A percentile compares a stretch with the other conserved stretches of the same genome.
phyloP scores from a whole-genome alignment of 2,113 vertebrate genomes.

The Tiliqua scincoides region DNA sequence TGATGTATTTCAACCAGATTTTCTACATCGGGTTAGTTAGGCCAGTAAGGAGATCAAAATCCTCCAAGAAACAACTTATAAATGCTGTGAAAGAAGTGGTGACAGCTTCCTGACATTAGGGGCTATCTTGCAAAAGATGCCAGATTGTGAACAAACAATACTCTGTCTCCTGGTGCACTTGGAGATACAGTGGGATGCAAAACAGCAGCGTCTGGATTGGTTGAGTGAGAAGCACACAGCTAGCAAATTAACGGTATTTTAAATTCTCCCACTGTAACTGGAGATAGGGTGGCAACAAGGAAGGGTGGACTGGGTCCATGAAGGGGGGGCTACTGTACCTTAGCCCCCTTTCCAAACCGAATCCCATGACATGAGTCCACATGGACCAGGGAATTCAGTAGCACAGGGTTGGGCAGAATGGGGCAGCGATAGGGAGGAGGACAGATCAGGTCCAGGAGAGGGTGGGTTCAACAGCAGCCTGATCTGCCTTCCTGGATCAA shows the following conservation, averaged over 20 bases:
- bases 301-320: not conserved
- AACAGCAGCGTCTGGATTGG: not conserved
- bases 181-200: not conserved
- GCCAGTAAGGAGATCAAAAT: not conserved
- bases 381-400: too few species aligned
- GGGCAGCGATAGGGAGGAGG: too few species aligned
- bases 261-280: not conserved
- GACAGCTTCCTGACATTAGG: not conserved
- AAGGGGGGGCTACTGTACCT: too few species aligned
- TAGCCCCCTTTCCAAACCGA: too few species aligned
- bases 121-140: not conserved
- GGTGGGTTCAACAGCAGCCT: too few species aligned
- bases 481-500: too few species aligned
- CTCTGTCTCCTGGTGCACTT: not conserved
- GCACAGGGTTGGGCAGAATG: too few species aligned
- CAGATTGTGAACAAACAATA: too few species aligned
- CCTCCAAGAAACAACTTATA: not conserved
- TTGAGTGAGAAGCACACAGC: too few species aligned
- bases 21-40: not conserved
- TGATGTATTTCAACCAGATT: not conserved
- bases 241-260: not conserved
- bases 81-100: not conserved
- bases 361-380: too few species aligned
- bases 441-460: too few species aligned
- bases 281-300: too few species aligned